Base-by-base conservation (phyloP, 2,888 invertebrate species). In the Rhyacophila evoluta region DNA sequence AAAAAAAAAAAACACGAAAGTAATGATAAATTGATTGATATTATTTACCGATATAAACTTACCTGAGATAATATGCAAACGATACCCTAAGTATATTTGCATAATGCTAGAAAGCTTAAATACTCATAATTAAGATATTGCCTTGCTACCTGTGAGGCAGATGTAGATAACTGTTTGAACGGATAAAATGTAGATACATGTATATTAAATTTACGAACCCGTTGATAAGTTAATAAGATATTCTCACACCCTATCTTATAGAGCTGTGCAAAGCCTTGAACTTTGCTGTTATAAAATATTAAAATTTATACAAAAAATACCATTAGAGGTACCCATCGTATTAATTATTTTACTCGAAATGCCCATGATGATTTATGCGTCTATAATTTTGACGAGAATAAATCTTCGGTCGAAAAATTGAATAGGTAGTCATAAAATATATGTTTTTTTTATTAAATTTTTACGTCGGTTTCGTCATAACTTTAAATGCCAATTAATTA, bases 101-200 rank as follows among this genome's bases (percentile, higher is more conserved):
- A 78, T 78, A 74, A 78, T 55, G 73, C 74, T 78, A 69, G 38
- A 39, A 19, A 67, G 69, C 39, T 72, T 71, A 36, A 33, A 37
- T 78, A 39, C 74, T 78, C 74, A 37, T 73, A 78, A 74, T 78
- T 73, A 77, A 77, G 77, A 77, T 72, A 72, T 72, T 36, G 29
- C 25, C 38, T 33, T 37, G 27, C 70, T 33, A 70, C 72, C 70
- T 72, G 72, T 55, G 12, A 27, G 25, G 39, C 28, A 27, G 39
- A 8, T 38, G 55, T 25, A 67, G 67, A 55, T 55, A 55, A 55
- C 55, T 19, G 55, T 55, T 55, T 55, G 29, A 33, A 6, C 12
- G 8, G 19, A 55, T 8, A 19, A 55, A 5, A 55, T 33, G 6
- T 8, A 55, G 19, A 55, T 19, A 8, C 55, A 55, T 55, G 29